A percentile compares a stretch with the other conserved stretches of the same genome.
Evolutionary conservation across 37 sponge, comb jelly and placozoan genomes (phyloP).

Genomic region (Corticium candelabrum): DNA sequence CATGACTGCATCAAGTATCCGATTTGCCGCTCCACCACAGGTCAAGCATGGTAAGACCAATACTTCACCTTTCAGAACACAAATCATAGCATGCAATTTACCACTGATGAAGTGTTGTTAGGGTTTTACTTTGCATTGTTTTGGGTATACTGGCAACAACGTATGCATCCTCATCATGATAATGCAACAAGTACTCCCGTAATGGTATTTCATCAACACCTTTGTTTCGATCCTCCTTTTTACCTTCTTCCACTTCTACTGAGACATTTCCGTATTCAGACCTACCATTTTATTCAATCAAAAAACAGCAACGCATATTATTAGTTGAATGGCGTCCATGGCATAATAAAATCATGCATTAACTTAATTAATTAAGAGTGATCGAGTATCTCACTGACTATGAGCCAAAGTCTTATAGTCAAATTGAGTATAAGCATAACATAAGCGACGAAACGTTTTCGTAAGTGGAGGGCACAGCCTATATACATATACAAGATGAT

Average conservation of each 20-base stretch:
- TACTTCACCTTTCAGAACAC: slow-evolving; percentile 26
- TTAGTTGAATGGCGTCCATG: too few species aligned
- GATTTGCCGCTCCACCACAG: slow-evolving; percentile 52
- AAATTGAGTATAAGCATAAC: too few species aligned
- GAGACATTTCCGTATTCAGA: slow-evolving; percentile 30
- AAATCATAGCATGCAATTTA: neutral
- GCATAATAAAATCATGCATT: too few species aligned
- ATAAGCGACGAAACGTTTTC: too few species aligned
- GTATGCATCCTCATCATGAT: slow-evolving; percentile 35
- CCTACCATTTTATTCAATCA: too few species aligned
- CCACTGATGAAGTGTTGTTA: neutral
- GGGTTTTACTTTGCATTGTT: slow-evolving; percentile 17
- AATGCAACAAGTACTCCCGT: slow-evolving; percentile 26
- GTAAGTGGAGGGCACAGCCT: too few species aligned
- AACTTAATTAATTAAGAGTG: too few species aligned
- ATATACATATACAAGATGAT: too few species aligned
- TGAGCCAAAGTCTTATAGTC: too few species aligned
- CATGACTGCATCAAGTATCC: slow-evolving; percentile 22
- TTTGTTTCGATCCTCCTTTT: slow-evolving; percentile 57
- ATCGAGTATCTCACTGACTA: too few species aligned
- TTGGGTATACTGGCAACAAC: slow-evolving; percentile 33
- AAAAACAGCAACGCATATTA: neutral
- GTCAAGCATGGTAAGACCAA: slow-evolving; percentile 28
- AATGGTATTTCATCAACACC: slow-evolving; percentile 10
- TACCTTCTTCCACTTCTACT: slow-evolving; percentile 39